Percentiles rank a stretch among this genome's conserved stretches.
phyloP scores from a whole-genome alignment of 53 echinoderm and acorn worm genomes.

The Glandiceps talaboti region DNA sequence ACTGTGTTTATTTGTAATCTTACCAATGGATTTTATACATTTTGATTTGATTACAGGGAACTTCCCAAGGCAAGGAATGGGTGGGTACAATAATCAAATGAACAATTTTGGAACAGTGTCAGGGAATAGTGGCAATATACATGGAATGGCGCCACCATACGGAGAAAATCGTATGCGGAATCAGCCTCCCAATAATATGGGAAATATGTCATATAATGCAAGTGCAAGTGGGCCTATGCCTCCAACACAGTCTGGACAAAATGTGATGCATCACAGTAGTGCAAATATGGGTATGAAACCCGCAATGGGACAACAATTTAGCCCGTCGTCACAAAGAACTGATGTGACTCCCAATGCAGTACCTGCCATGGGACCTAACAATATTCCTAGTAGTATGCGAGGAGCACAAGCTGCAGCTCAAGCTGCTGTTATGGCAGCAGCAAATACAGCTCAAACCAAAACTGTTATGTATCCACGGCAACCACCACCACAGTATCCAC shows the following conservation, averaged over 20 bases:
- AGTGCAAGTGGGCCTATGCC: not conserved
- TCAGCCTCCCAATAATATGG: not conserved
- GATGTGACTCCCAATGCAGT: not conserved
- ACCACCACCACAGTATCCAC: constrained; percentile 12
- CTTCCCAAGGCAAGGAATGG: constrained; percentile 46
- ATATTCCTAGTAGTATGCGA: constrained; percentile 16
- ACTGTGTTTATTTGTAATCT: no score
- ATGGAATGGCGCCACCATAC: not conserved
- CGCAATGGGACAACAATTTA: not conserved
- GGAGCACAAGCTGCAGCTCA: constrained; percentile 76
- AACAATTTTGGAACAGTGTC: not conserved
- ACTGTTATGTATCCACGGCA: constrained; percentile 13
- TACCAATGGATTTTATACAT: no score
- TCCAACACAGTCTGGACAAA: not conserved
- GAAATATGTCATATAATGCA: not conserved
- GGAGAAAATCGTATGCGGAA: not conserved
- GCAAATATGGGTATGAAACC: not conserved
- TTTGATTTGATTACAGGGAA: no score
- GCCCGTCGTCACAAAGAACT: not conserved
- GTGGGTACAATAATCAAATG: constrained; percentile 16
- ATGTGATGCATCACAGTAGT: not conserved
- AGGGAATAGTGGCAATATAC: not conserved
- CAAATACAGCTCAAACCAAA: constrained; percentile 35
- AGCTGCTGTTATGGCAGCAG: constrained; percentile 73
- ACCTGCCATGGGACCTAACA: not conserved